These are phyloP conservation scores for Carcinoscorpius rotundicauda DNA, from an alignment of 1,140 invertebrate species.

Conservation along the genomic window DNA sequence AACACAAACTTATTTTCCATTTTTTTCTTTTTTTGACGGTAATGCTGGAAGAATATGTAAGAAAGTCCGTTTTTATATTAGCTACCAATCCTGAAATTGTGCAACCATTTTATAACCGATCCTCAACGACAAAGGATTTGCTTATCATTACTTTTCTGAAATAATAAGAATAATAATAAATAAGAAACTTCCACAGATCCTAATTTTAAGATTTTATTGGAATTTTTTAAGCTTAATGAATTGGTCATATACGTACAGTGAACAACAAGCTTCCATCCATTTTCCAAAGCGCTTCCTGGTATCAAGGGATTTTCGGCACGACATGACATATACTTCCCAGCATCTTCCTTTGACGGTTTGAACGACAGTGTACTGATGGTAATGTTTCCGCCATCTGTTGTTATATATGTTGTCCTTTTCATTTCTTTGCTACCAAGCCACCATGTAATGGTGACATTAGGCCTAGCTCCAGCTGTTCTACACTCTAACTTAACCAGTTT, in stretches of 20 bases:
- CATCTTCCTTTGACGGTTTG: slow-evolving; percentile 7
- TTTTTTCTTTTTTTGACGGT: too few relatives aligned
- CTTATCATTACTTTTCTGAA: too few relatives aligned
- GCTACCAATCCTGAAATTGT: too few relatives aligned
- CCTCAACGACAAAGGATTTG: too few relatives aligned
- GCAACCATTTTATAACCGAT: too few relatives aligned
- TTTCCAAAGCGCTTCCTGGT: slow-evolving; percentile 57
- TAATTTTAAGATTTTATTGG: too few relatives aligned
- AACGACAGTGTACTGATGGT: slow-evolving; percentile 11
- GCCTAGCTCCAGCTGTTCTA: slow-evolving; percentile 66
- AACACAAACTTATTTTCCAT: too few relatives aligned
- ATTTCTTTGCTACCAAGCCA: slow-evolving; percentile 56
- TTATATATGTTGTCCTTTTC: slow-evolving; percentile 8
- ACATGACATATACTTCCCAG: slow-evolving; percentile 57
- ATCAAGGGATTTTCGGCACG: slow-evolving; percentile 58
- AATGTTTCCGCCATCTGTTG: background rate
- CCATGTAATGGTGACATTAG: slow-evolving; percentile 72
- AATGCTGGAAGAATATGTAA: too few relatives aligned
- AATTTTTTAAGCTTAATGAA: too few relatives aligned
- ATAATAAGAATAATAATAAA: too few relatives aligned
- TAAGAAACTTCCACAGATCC: too few relatives aligned
- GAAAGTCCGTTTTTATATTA: too few relatives aligned
- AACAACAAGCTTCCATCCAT: slow-evolving; percentile 72
- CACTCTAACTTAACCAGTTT: slow-evolving; percentile 67
- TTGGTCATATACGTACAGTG: slow-evolving; percentile 53